These are phyloP conservation scores for Aricia agestis DNA, from an alignment of 1,140 invertebrate genomes.

Conservation along the genomic window DNA sequence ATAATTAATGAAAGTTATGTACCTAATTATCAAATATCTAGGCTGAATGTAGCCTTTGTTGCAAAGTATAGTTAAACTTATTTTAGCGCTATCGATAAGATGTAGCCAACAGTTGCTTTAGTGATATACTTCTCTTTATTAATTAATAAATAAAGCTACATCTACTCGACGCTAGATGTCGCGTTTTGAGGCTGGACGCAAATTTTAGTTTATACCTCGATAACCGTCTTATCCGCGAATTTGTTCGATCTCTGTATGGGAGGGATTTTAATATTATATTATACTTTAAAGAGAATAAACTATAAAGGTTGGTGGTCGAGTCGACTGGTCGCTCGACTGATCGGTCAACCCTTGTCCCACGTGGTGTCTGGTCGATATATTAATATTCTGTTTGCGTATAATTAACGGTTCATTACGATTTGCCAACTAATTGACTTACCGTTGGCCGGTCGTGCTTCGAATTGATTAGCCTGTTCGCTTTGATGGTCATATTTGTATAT, in stretches of 20 bases:
- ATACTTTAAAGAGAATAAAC: not conserved
- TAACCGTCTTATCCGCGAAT: not conserved
- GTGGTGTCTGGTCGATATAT: not conserved
- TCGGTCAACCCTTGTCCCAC: not conserved
- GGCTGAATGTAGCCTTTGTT: too few species aligned
- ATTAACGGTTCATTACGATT: constrained; percentile 67
- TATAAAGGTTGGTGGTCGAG: not conserved
- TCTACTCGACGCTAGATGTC: not conserved
- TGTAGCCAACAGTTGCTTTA: too few species aligned
- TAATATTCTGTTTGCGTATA: constrained; percentile 46
- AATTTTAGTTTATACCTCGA: not conserved
- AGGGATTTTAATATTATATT: too few species aligned
- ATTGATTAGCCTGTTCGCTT: constrained; percentile 28
- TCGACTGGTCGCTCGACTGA: not conserved
- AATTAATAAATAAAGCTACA: not conserved
- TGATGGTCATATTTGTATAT: constrained; percentile 19
- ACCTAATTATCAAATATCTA: too few species aligned
- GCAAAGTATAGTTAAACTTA: too few species aligned
- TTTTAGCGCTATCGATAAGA: too few species aligned
- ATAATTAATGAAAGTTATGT: too few species aligned
- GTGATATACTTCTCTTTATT: not conserved
- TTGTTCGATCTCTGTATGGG: not conserved
- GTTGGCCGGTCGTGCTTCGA: constrained; percentile 49
- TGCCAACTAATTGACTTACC: constrained; percentile 65
- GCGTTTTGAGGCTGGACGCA: not conserved